phyloP scores from a whole-genome alignment of 92 coral and sea anemone species.

The Phenganax marumi region DNA sequence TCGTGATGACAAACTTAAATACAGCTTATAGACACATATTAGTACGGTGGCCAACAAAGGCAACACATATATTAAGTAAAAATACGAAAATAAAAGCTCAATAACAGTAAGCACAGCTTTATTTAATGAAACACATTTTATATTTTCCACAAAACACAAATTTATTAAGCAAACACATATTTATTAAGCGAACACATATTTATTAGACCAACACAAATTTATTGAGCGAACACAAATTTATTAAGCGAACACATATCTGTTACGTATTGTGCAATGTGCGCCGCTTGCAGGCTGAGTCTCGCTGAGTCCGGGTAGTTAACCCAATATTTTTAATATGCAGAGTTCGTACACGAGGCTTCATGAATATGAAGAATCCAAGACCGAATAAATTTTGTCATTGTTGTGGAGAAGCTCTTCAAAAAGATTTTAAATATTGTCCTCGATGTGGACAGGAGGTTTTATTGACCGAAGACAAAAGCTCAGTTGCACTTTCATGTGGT shows the following conservation, averaged over 20 bases:
- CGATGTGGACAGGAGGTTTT: not conserved
- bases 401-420: not conserved
- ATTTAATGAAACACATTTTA: not conserved
- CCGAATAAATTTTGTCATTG: constrained; percentile 10
- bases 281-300: too few species aligned
- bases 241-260: not conserved
- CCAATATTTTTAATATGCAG: not conserved
- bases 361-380: not conserved
- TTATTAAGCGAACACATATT: not conserved
- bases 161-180: constrained; percentile 6
- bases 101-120: too few species aligned
- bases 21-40: too few species aligned
- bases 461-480: not conserved
- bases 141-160: too few species aligned
- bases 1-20: too few species aligned
- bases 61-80: too few species aligned
- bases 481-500: not conserved
- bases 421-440: not conserved
- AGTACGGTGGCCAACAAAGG: too few species aligned
- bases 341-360: not conserved
- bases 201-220: too few species aligned
- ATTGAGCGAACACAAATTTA: not conserved
- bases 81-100: too few species aligned
- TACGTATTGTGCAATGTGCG: not conserved
- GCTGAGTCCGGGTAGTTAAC: too few species aligned